A percentile compares a stretch with the other conserved stretches of the same genome.
Evolutionary conservation across 2,113 vertebrate species (phyloP).

Genomic region (Brienomyrus brachyistius): DNA sequence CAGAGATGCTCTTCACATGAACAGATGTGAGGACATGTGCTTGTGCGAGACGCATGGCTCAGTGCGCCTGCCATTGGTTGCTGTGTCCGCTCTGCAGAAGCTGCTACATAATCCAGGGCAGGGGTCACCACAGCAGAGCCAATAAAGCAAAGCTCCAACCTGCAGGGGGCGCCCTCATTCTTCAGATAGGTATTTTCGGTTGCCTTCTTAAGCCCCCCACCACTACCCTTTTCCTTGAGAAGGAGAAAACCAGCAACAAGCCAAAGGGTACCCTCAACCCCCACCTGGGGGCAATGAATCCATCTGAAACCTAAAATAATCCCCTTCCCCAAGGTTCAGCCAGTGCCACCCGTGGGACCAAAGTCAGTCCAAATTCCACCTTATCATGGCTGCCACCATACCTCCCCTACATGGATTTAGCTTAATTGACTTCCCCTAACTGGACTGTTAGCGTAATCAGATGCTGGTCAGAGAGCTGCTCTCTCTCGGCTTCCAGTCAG

Average conservation of each 20-base stretch:
- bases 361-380: background rate
- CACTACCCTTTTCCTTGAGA: background rate
- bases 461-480: background rate
- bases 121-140: background rate
- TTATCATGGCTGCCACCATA: background rate
- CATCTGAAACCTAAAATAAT: background rate
- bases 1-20: background rate
- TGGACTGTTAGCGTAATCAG: background rate
- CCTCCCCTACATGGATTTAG: background rate
- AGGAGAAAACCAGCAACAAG: background rate
- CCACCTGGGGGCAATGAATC: background rate
- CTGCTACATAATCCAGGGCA: background rate
- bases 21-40: background rate
- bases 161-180: background rate
- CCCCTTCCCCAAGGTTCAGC: background rate
- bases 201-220: background rate
- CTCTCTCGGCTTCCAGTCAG: background rate
- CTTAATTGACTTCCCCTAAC: background rate
- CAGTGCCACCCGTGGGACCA: too few species aligned
- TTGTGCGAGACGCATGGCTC: background rate
- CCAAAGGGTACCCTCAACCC: background rate
- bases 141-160: background rate
- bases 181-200: background rate
- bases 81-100: background rate
- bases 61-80: background rate